phyloP scores from a whole-genome alignment of 2,797 vertebrate species.

The Phrynocephalus guinanensis region DNA sequence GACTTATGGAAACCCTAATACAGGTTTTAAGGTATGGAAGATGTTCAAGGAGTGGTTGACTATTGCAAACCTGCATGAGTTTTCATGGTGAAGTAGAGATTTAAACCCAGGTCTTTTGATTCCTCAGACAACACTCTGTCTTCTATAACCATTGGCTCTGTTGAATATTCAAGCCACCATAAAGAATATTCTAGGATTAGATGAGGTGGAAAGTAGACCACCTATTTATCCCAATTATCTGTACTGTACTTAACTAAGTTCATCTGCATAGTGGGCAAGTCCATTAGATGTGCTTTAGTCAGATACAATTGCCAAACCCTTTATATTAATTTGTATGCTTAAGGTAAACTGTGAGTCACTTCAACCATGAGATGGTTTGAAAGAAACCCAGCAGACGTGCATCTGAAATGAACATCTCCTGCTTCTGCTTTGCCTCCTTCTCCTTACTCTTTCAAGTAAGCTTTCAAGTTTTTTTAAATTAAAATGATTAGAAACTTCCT shows the following conservation, averaged over 20 bases:
- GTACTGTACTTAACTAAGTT: neutral
- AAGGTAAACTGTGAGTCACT: neutral
- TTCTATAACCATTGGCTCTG: no score
- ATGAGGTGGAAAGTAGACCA: neutral
- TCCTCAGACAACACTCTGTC: no score
- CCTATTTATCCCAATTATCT: neutral
- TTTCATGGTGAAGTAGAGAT: neutral
- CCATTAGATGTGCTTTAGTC: neutral
- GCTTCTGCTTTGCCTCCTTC: no score
- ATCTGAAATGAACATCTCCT: neutral
- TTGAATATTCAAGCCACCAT: no score
- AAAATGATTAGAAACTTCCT: neutral
- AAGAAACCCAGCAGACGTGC: neutral
- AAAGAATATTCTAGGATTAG: neutral
- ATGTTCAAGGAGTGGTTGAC: no score
- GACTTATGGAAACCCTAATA: no score
- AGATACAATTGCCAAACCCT: neutral
- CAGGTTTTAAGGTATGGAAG: no score
- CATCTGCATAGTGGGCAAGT: neutral
- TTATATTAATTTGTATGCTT: neutral
- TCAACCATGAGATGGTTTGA: neutral
- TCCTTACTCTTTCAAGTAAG: neutral
- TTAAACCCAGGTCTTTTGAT: neutral
- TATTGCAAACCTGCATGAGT: neutral
- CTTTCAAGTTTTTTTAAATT: neutral